Evolutionary conservation across 2,888 invertebrate species (phyloP).

Genomic region (Hermaeophaga mercurialis): DNA sequence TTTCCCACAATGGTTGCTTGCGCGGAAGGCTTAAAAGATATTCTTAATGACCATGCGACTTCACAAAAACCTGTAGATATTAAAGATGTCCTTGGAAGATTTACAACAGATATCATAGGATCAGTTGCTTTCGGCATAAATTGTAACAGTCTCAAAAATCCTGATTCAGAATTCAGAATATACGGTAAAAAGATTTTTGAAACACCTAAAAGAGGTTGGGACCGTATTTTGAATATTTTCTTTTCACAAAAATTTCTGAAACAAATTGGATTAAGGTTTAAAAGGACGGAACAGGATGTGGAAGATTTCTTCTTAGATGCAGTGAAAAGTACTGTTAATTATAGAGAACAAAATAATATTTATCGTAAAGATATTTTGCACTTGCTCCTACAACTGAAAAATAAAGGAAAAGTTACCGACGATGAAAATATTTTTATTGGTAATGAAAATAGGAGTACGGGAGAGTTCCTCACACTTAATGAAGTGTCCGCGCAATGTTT

Average conservation of each 20-base stretch:
- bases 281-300: slow-evolving; percentile 40
- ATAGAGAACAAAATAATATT: slow-evolving; percentile 57
- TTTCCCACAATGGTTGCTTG: slow-evolving; percentile 64
- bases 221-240: slow-evolving; percentile 18
- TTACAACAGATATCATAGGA: slow-evolving; percentile 65
- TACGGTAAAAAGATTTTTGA: slow-evolving; percentile 36
- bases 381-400: slow-evolving; percentile 58
- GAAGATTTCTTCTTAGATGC: slow-evolving; percentile 57
- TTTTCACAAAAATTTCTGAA: slow-evolving; percentile 36
- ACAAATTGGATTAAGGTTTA: slow-evolving; percentile 39
- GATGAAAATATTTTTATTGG: slow-evolving; percentile 47
- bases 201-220: slow-evolving; percentile 27
- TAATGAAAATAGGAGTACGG: slow-evolving; percentile 15
- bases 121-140: slow-evolving; percentile 66
- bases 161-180: slow-evolving; percentile 57
- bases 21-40: slow-evolving; percentile 59
- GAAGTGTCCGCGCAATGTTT: slow-evolving; percentile 37
- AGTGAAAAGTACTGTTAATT: slow-evolving; percentile 56
- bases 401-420: slow-evolving; percentile 49
- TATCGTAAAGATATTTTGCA: slow-evolving; percentile 63
- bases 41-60: slow-evolving; percentile 53
- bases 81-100: slow-evolving; percentile 61
- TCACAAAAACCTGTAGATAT: slow-evolving; percentile 47
- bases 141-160: slow-evolving; percentile 61
- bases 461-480: slow-evolving; percentile 16